Percentiles rank a stretch among this genome's conserved stretches.
Evolutionary conservation across 2,113 vertebrate genomes (phyloP).

Genomic region (Gavia stellata): DNA sequence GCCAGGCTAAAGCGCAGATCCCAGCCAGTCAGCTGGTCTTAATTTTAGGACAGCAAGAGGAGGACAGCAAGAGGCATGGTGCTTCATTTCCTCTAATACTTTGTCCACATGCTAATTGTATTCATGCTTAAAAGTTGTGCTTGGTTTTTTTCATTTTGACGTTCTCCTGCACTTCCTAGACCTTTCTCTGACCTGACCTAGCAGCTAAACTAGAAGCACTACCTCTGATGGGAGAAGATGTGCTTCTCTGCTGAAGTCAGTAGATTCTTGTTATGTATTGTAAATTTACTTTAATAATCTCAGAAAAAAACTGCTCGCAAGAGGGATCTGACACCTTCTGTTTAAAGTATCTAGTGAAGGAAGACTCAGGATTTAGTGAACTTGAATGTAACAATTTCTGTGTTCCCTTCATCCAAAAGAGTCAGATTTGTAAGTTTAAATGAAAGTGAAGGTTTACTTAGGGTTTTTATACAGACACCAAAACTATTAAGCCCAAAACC

Average conservation of each 20-base stretch:
- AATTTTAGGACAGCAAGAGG: neutral
- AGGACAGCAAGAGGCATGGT: neutral
- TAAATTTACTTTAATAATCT: neutral
- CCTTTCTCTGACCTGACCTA: neutral
- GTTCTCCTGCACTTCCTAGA: neutral
- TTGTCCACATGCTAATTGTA: neutral
- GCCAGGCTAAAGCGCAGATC: neutral
- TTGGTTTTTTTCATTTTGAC: neutral
- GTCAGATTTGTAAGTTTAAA: neutral
- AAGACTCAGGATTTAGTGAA: neutral
- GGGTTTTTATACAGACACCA: neutral
- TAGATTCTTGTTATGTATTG: neutral
- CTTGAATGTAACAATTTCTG: neutral
- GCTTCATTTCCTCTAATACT: neutral
- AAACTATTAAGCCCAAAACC: neutral
- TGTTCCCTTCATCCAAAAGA: neutral
- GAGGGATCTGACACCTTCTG: neutral
- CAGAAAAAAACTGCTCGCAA: neutral
- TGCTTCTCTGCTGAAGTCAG: neutral
- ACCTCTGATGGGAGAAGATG: neutral
- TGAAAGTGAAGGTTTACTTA: neutral
- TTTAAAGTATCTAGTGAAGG: neutral
- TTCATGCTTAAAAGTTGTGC: neutral
- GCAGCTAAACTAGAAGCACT: neutral
- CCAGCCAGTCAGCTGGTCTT: neutral